Conservation (phyloP, 2,888 invertebrate species). For the Eilema caniola region DNA sequence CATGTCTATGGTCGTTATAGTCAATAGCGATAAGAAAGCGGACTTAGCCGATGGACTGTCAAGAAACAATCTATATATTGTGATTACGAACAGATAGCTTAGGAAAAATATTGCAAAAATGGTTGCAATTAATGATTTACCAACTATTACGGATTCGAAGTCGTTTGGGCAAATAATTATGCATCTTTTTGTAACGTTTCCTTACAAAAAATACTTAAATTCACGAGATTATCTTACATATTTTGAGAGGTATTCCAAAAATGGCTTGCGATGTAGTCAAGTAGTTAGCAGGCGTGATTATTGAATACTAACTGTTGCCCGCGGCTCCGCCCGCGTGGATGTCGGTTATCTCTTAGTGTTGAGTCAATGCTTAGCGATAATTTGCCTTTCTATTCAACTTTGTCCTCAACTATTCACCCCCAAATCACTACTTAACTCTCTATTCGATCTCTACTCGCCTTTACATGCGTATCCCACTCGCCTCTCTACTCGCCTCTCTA, state of each 20-base stretch:
- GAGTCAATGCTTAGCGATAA: no score
- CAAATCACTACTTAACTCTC: no score
- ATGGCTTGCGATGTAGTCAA: no score
- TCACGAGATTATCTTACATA: not conserved
- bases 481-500: no score
- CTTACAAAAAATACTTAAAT: no score
- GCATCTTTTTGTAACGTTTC: not conserved
- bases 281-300: not conserved
- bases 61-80: conserved; percentile 71
- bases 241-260: not conserved
- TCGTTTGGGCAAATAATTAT: not conserved
- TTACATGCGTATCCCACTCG: no score
- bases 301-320: no score
- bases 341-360: no score
- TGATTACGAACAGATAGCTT: conserved; percentile 57
- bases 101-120: conserved; percentile 52
- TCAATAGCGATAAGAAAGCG: conserved; percentile 81
- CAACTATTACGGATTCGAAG: not conserved
- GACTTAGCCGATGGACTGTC: conserved; percentile 71
- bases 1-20: conserved; percentile 67
- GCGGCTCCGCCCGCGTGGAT: no score
- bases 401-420: no score
- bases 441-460: no score
- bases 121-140: conserved; percentile 22
- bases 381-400: no score